Evolutionary conservation across 30 jellyfish, hydroid and myxozoan genomes (phyloP), one percentile per base, ranked within the genome.

Genomic region (Aurelia aurita complex sp. Pacific): DNA sequence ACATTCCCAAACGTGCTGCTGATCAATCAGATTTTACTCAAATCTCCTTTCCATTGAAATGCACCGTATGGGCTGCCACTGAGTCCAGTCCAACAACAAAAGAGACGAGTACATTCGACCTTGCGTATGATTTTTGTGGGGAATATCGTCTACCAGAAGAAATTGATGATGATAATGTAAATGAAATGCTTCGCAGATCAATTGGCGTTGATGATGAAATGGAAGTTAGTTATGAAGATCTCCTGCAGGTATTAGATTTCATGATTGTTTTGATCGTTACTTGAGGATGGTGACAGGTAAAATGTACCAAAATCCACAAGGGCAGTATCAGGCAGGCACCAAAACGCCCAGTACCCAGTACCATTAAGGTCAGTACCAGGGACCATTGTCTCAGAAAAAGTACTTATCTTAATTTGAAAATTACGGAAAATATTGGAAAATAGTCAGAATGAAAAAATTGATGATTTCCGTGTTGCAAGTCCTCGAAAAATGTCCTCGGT

Each of bases 31-130:
- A 73, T 8, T 73, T 59, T 65, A 71, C 78, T 1, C 93, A 73
- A 74, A 42, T 84, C 75, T 13, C 54, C 57, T 84, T 84, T 59
- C 93, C 93, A 1, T 18, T 84, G 69, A 67, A 74, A 53, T 73
- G 87, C 52, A 84, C 93, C 4, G 57, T 84, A 10, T 84, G 87
- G 93, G 93, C 93, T 14, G 67, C 81, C 15, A 76, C 82, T 42
- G 87, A 84, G 6, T 46, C 82, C 1, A 60, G 17, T 29, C n/a
- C 75, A 50, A 63, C 52, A 29, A 43, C 50, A 15, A 70, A 59
- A 51, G 83, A 57, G 83, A 69, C 73, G 17, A 83, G 92, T n/a
- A 40, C 73, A 1, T 83, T 83, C 50, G 85, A 71, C 46, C 42
- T 84, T 83, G 87, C 66, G 29, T 84, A 73, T 53, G 79, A 64